phyloP scores from a whole-genome alignment of 1,140 invertebrate species.

The Stegodyphus dumicola region DNA sequence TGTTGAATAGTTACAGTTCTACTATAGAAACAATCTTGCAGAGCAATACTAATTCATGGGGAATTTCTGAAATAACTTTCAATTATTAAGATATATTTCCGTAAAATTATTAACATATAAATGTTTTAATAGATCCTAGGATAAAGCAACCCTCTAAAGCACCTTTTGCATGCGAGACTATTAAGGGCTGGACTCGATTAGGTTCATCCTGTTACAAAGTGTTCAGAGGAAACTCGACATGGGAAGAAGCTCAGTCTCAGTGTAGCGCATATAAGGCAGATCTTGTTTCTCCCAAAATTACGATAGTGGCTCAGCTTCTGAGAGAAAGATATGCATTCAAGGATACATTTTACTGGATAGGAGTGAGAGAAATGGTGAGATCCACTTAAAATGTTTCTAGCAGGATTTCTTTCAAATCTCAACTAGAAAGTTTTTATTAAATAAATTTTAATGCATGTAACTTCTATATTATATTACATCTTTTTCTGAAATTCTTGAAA shows the following conservation, averaged over 20 bases:
- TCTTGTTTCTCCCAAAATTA: conserved; percentile 7
- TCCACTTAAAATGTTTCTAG: not conserved
- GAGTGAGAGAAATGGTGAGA: conserved; percentile 20
- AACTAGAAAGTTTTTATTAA: too few relatives aligned
- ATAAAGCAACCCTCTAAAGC: not conserved
- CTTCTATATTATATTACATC: too few relatives aligned
- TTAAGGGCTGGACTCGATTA: not conserved
- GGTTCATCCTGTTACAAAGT: conserved; percentile 6
- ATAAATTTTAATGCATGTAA: too few relatives aligned
- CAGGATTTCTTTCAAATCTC: too few relatives aligned
- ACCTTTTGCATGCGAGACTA: conserved; percentile 6
- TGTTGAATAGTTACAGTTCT: too few relatives aligned
- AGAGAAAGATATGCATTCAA: not conserved
- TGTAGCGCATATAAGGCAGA: not conserved
- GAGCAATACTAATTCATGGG: too few relatives aligned
- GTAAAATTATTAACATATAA: too few relatives aligned
- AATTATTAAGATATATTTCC: too few relatives aligned
- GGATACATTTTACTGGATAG: conserved; percentile 16
- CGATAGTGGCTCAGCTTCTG: not conserved
- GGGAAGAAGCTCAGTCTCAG: conserved; percentile 6
- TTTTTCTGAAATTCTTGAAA: too few relatives aligned
- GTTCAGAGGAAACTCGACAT: not conserved
- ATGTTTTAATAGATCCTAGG: too few relatives aligned
- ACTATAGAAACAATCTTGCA: too few relatives aligned
- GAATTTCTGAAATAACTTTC: too few relatives aligned